A percentile compares a stretch with the other conserved stretches of the same genome.
Evolutionary conservation across 2,888 invertebrate species (phyloP).

Genomic region (Calliopum simillimum): DNA sequence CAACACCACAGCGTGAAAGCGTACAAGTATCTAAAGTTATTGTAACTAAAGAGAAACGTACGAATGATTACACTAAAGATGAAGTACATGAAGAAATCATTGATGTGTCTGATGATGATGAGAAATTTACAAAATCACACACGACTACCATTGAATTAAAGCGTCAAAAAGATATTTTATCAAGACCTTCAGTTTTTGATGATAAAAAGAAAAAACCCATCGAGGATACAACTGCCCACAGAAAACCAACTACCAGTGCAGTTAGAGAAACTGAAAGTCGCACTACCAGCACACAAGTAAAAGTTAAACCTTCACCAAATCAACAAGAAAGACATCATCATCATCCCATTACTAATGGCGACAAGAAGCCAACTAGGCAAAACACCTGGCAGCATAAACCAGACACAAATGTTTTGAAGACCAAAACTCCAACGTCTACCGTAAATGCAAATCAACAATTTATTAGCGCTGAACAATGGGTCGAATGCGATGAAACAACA

Average conservation of each 20-base stretch:
- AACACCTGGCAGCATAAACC: conserved; percentile 35
- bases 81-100: conserved; percentile 32
- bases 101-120: conserved; percentile 36
- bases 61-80: conserved; percentile 27
- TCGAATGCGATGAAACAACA: conserved; percentile 39
- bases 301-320: background rate
- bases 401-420: conserved; percentile 40
- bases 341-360: conserved; percentile 40
- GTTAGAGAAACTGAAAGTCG: conserved; percentile 38
- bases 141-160: conserved; percentile 58
- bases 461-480: conserved; percentile 34
- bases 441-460: no score
- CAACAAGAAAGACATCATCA: conserved; percentile 16
- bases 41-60: background rate
- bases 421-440: conserved; percentile 28
- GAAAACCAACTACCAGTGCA: conserved; percentile 31
- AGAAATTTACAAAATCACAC: conserved; percentile 52
- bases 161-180: conserved; percentile 69
- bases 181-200: conserved; percentile 66
- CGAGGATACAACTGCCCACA: conserved; percentile 40
- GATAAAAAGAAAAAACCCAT: conserved; percentile 10
- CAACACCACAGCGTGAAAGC: conserved; percentile 28
- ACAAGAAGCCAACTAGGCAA: conserved; percentile 45
- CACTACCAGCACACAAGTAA: background rate
- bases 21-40: conserved; percentile 31